These are phyloP conservation scores for Amphiduros pacificus DNA, from an alignment of 2,888 invertebrate species.

Conservation along the genomic window DNA sequence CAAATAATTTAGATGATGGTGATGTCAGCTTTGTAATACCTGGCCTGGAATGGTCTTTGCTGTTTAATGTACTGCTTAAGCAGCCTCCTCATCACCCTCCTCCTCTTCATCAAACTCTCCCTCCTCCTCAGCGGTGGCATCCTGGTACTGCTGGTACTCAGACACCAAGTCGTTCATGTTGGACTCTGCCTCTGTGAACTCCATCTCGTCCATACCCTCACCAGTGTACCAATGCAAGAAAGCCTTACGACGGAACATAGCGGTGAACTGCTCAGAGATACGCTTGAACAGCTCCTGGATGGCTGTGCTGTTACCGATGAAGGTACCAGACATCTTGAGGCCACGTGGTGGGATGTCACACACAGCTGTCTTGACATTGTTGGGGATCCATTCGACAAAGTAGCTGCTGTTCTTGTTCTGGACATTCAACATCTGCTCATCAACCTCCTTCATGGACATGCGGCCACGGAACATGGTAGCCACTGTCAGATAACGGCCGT, in stretches of 20 bases:
- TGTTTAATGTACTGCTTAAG: background rate
- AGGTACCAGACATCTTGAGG: conserved; percentile 11
- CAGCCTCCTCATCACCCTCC: background rate
- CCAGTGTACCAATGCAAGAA: conserved; percentile 15
- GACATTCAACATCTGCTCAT: conserved; percentile 13
- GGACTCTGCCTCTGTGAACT: conserved; percentile 12
- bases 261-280: conserved; percentile 14
- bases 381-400: conserved; percentile 14
- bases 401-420: conserved; percentile 17
- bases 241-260: conserved; percentile 10
- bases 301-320: conserved; percentile 9
- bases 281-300: conserved; percentile 15
- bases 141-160: conserved; percentile 16
- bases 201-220: conserved; percentile 14
- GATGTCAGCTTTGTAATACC: no score
- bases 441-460: conserved; percentile 53
- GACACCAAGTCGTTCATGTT: conserved; percentile 14
- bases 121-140: conserved; percentile 15
- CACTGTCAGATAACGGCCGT: conserved; percentile 9
- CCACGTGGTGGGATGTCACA: conserved; percentile 12
- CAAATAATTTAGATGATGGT: no score
- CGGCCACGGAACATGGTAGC: conserved; percentile 32
- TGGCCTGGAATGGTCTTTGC: no score
- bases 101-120: conserved; percentile 10
- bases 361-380: conserved; percentile 13